Evolutionary conservation across 1,140 invertebrate species (phyloP).

Genomic region (Nasonia vitripennis): DNA sequence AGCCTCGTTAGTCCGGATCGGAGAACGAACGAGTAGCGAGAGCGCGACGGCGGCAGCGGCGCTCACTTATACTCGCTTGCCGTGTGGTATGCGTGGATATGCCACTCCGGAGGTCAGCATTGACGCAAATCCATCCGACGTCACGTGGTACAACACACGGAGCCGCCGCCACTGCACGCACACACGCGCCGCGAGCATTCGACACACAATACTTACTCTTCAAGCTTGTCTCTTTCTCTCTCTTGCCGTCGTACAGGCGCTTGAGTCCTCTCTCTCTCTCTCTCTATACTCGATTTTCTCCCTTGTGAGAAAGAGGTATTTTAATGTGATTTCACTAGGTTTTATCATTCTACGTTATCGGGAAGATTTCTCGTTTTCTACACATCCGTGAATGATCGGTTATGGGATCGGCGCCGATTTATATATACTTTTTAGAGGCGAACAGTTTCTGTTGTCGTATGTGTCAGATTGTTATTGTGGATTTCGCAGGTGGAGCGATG

Average conservation of each 20-base stretch:
- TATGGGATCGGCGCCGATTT: neutral
- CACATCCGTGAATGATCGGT: neutral
- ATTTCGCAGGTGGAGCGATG: neutral
- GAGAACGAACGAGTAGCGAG: slow-evolving; percentile 40
- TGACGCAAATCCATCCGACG: slow-evolving; percentile 72
- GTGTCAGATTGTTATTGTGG: neutral
- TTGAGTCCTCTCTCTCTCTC: no score
- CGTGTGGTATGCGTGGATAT: slow-evolving; percentile 60
- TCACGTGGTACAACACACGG: slow-evolving; percentile 65
- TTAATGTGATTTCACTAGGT: no score
- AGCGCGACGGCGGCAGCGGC: neutral
- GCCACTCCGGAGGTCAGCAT: slow-evolving; percentile 71
- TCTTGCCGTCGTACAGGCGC: no score
- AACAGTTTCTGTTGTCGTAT: neutral
- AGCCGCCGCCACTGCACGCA: neutral
- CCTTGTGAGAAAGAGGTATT: no score
- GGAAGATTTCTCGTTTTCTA: no score
- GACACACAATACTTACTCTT: neutral
- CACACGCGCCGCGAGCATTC: neutral
- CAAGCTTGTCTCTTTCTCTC: neutral
- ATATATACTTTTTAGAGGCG: neutral
- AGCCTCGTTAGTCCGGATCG: slow-evolving; percentile 55
- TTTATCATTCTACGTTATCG: no score
- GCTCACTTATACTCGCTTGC: slow-evolving; percentile 6
- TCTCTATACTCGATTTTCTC: no score